Conservation (phyloP, 1,140 invertebrate genomes). For the Mizuhopecten yessoensis region DNA sequence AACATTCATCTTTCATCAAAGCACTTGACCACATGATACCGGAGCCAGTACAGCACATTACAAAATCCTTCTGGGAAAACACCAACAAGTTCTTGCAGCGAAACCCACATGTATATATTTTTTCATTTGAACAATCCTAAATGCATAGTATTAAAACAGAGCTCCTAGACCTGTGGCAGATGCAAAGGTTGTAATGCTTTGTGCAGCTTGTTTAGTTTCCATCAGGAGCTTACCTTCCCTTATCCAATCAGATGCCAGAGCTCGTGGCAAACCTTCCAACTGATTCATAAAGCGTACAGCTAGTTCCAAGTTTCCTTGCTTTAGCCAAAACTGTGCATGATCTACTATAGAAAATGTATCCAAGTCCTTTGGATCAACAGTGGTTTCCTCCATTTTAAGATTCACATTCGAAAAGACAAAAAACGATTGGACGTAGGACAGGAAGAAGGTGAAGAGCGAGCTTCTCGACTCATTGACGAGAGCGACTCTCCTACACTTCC, state of each 20-base stretch:
- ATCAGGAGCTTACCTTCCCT: conserved; percentile 92
- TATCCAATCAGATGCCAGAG: conserved; percentile 94
- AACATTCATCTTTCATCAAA: background rate
- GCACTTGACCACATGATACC: background rate
- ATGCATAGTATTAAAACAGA: conserved; percentile 70
- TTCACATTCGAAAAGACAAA: conserved; percentile 84
- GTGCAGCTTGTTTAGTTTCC: conserved; percentile 95
- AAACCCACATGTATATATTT: too few species aligned
- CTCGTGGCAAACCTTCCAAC: conserved; percentile 91
- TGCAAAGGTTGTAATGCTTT: conserved; percentile 87
- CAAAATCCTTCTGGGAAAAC: background rate
- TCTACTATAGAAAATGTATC: conserved; percentile 94
- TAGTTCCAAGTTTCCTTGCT: conserved; percentile 92
- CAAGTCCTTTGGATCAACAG: conserved; percentile 85
- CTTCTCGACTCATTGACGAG: conserved; percentile 92
- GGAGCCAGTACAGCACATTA: background rate
- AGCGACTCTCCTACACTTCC: conserved; percentile 88
- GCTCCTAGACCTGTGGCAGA: conserved; percentile 80
- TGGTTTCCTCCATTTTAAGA: conserved; percentile 81
- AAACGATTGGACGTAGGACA: conserved; percentile 93
- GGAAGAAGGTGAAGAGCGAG: conserved; percentile 91
- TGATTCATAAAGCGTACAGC: conserved; percentile 95
- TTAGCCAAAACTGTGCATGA: conserved; percentile 91
- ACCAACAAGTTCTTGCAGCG: background rate
- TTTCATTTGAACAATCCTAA: background rate